Evolutionary conservation across 2,888 invertebrate genomes (phyloP), one percentile per base, ranked within the genome.

Genomic region (Volucella inanis): DNA sequence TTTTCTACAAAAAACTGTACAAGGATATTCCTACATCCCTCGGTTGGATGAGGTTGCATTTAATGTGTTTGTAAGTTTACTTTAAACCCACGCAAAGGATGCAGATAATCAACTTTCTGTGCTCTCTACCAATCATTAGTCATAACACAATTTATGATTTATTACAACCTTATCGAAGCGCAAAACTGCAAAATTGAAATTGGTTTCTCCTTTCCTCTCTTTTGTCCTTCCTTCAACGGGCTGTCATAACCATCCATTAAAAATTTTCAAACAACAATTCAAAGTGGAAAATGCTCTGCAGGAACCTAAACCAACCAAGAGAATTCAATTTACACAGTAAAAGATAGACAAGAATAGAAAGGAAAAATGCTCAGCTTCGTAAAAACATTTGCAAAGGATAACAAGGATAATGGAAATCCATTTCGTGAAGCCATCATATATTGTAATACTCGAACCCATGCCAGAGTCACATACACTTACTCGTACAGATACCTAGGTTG

Each of bases 371-470:
- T 11, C 39, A 65, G n/a, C 2, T 50, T 54, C 68, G 49, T 74
- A 47, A 64, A 62, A 38, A 62, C 39, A 8, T 43, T 54, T 55
- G 14, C 50, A 67, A 75, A 70, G 77, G 68, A 61, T 79, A 79
- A 78, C 67, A 59, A 64, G 83, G 78, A 84, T 84, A 84, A 84
- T 59, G 59, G 74, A 75, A 84, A 84, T 79, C 79, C 64, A 64
- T 79, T 84, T 75, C 49, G 41, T 65, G 49, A 61, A 71, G 38
- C 45, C 77, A 77, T 77, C 77, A 77, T 67, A 61, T 59, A 71
- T 47, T 71, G 71, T 47, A 57, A 49, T 45, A 59, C 38, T 39
- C 52, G 9, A 50, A 55, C 55, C 31, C 43, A 50, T 45, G 52
- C 59, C 43, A 18, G 45, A 38, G 31, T 65, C 22, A 49, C 39